Conservation (phyloP, 2,888 invertebrate genomes). For the Rhamphomyia laevipes region DNA sequence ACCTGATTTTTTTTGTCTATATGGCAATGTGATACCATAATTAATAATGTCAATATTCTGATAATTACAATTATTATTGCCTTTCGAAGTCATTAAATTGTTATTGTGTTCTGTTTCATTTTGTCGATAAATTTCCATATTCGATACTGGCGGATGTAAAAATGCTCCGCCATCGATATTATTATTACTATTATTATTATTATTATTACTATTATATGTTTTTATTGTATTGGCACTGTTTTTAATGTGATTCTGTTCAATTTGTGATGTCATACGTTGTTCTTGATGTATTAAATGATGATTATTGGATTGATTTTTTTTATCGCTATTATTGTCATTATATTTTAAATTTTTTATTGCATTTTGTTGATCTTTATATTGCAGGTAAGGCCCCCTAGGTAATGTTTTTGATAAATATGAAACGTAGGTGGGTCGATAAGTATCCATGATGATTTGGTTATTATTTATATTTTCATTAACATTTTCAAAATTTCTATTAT, state of each 20-base stretch:
- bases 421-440: slow-evolving; percentile 18
- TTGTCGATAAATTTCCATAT: too few species aligned
- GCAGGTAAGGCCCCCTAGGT: slow-evolving; percentile 22
- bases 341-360: neutral
- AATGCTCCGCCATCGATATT: neutral
- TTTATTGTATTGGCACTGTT: neutral
- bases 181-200: neutral
- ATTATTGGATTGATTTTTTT: neutral
- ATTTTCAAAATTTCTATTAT: neutral
- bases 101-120: too few species aligned
- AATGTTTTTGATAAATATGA: slow-evolving; percentile 18
- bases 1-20: too few species aligned
- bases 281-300: neutral
- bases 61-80: too few species aligned
- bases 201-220: neutral
- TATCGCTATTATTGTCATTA: slow-evolving; percentile 3
- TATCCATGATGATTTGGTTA: slow-evolving; percentile 4
- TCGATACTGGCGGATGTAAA: too few species aligned
- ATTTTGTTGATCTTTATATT: slow-evolving; percentile 17
- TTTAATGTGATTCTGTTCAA: neutral
- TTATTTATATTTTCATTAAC: slow-evolving; percentile 4
- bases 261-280: too few species aligned
- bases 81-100: too few species aligned
- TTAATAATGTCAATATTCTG: too few species aligned
- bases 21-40: too few species aligned